Conservation (phyloP, 2,113 vertebrate species). For the Odontophorus gujanensis region DNA sequence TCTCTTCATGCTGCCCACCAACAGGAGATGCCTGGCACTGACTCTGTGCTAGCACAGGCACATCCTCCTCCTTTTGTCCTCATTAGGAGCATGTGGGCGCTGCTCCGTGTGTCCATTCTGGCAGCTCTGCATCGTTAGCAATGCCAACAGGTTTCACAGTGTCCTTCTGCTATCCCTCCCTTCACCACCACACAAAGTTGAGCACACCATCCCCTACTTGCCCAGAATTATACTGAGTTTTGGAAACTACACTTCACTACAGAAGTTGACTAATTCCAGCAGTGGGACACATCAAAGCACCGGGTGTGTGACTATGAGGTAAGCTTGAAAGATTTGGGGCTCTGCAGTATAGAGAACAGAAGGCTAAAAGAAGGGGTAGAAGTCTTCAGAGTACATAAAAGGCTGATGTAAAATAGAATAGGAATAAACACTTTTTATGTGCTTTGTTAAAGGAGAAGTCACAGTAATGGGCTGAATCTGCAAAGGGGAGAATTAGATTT, state of each 20-base stretch:
- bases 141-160: not conserved
- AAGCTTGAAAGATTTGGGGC: slow-evolving; percentile 34
- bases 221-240: not conserved
- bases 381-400: slow-evolving; percentile 13
- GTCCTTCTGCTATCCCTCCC: not conserved
- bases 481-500: not conserved
- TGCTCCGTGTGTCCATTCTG: not conserved
- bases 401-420: not conserved
- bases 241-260: not conserved
- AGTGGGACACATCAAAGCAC: slow-evolving; percentile 32
- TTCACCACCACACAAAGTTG: not conserved
- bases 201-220: not conserved
- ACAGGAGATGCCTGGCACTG: not conserved
- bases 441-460: not conserved
- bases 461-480: not conserved
- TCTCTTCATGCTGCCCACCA: not conserved
- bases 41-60: not conserved
- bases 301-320: not conserved
- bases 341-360: not conserved
- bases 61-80: slow-evolving; percentile 7
- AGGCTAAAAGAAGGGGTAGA: not conserved
- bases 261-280: not conserved
- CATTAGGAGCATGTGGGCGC: not conserved
- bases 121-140: fast-evolving
- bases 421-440: not conserved